These are phyloP conservation scores for Paralinhomoeus sp. DNA, from an alignment of 2,888 invertebrate genomes.

Conservation along the genomic window DNA sequence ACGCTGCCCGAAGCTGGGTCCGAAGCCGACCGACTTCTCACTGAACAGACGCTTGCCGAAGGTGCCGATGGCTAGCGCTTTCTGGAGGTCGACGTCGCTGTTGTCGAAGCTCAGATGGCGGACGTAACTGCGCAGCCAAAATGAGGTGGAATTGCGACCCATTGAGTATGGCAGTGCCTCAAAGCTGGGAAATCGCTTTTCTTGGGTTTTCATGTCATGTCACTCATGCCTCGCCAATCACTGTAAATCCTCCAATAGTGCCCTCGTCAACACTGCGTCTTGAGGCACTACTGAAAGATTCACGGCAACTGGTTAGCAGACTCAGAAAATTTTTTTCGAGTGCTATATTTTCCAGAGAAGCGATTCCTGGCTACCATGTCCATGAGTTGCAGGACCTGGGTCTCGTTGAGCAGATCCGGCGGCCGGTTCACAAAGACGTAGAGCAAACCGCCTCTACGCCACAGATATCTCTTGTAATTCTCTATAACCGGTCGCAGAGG, in stretches of 20 bases:
- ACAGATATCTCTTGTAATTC: conserved; percentile 13
- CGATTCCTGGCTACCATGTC: no score
- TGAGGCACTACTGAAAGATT: no score
- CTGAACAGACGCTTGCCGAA: no score
- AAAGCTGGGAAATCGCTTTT: no score
- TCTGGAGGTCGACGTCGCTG: conserved; percentile 2
- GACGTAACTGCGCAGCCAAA: conserved; percentile 10
- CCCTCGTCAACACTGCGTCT: no score
- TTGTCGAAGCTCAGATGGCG: conserved; percentile 6
- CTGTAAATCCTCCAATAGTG: no score
- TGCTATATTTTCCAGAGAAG: no score
- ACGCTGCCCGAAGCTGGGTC: no score
- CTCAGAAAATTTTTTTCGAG: no score
- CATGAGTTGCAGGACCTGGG: conserved; percentile 11
- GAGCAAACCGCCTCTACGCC: conserved; percentile 15
- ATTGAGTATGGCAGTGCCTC: conserved; percentile 14
- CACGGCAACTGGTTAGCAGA: no score
- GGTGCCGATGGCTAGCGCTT: background rate
- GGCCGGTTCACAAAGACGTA: conserved; percentile 14
- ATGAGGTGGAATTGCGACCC: conserved; percentile 16
- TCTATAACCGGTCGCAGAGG: conserved; percentile 12
- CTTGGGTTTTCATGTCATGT: no score
- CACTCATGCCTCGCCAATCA: no score
- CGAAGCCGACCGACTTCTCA: background rate
- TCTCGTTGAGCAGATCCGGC: conserved; percentile 11